Base-by-base conservation (phyloP, 2,113 vertebrate genomes). In the Paramisgurnus dabryanus region DNA sequence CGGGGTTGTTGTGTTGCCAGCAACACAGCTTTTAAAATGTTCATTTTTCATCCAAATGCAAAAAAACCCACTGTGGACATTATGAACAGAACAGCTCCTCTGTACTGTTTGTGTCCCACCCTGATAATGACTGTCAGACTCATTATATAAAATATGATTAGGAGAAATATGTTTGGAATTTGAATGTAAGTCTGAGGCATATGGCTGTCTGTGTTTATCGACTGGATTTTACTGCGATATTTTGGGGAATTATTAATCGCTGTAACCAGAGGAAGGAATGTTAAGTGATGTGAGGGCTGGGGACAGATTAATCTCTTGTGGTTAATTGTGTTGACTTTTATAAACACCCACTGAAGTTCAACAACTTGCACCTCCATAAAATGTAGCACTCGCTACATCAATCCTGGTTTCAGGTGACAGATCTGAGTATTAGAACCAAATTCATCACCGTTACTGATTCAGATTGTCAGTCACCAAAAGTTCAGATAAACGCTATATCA, bases 31-130 rank as follows among this genome's bases (percentile, higher is more conserved):
- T 22, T 22, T 0, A 22, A 22, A 22, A 22, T 22, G 22, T 34
- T 34, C 1, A 34, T 34, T 34, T 34, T 34, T 5, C 7, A 47
- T 47, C 45, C 5, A 7, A 47, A 47, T 47, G 10, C 45, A 5
- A 10, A 47, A 47, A 6, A 47, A 3, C 2, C 45, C 7, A 10
- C 10, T 34, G 1, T 34, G 27, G 27, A 7, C 10, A 6, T 9
- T 4, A 47, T 47, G 7, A 47, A 8, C 4, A 47, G 45, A 76
- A 79, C 76, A 45, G 84, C 86, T 90, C 85, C 87, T 84, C 84
- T 80, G 67, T 79, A 73, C 86, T 81, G 81, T 86, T 88, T 90
- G 88, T 90, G 88, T 86, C 81, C 87, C 89, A 89, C 88, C 87
- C 87, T 90, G 84, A 88, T 90, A 87, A 88, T 77, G 86, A 83